Evolutionary conservation across 2,113 vertebrate genomes (phyloP).

Genomic region (Melanostigma gelatinosum): DNA sequence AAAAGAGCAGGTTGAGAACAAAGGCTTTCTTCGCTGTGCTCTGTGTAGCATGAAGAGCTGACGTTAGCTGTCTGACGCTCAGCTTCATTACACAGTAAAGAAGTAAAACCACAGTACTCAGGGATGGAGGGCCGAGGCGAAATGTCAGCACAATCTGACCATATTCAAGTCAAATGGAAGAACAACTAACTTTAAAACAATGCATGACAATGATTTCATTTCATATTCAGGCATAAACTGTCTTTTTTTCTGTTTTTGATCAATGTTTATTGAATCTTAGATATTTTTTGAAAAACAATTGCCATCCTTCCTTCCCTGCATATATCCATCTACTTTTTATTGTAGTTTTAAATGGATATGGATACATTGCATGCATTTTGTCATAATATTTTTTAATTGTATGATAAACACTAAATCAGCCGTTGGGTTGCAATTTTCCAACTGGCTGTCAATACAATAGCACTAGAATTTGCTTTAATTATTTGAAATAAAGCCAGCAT

Average conservation of each 20-base stretch:
- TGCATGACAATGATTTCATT: not conserved
- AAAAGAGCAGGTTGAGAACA: conserved; percentile 2
- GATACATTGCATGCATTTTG: not conserved
- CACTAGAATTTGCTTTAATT: not conserved
- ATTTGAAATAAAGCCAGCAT: not conserved
- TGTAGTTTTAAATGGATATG: not conserved
- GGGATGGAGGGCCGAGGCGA: not conserved
- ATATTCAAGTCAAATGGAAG: not conserved
- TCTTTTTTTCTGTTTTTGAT: not conserved
- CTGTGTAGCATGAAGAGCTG: conserved; percentile 8
- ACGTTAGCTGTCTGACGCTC: not conserved
- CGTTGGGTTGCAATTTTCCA: not conserved
- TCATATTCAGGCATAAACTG: not conserved
- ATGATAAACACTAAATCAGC: not conserved
- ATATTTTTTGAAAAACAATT: not conserved
- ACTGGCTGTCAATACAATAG: not conserved
- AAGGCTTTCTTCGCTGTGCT: not conserved
- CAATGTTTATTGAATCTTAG: not conserved
- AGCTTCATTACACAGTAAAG: conserved; percentile 13
- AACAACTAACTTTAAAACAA: not conserved
- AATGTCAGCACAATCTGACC: not conserved
- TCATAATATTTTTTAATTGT: too few relatives aligned
- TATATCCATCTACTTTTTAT: not conserved
- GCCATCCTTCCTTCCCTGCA: not conserved
- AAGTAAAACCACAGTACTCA: not conserved